Conservation (phyloP, 2,888 invertebrate genomes). For the Busseola fusca region DNA sequence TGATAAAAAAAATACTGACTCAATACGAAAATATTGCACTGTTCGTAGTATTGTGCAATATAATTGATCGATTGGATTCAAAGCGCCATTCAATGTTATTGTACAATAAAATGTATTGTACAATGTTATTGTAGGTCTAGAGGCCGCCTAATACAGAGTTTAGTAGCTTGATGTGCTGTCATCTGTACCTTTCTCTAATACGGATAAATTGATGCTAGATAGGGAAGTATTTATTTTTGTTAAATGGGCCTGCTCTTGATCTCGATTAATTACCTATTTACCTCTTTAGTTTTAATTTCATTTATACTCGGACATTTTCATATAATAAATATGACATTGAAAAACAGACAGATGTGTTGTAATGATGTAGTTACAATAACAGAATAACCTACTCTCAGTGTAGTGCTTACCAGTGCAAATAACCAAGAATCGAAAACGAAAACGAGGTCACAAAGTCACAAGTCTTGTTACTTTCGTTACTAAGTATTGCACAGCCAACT, state of each 20-base stretch:
- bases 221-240: not conserved
- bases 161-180: too few species aligned
- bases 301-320: not conserved
- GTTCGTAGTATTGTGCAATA: too few species aligned
- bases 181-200: constrained; percentile 5
- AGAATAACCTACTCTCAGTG: constrained; percentile 13
- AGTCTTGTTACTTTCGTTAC: constrained; percentile 46
- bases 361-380: not conserved
- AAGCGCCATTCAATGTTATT: too few species aligned
- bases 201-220: not conserved
- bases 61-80: too few species aligned
- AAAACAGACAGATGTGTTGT: not conserved
- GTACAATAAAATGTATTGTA: too few species aligned
- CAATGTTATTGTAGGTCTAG: too few species aligned
- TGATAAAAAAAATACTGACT: too few species aligned
- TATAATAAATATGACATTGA: not conserved
- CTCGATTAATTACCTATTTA: not conserved
- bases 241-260: too few species aligned
- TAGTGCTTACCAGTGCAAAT: constrained; percentile 20
- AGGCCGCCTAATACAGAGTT: too few species aligned
- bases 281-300: not conserved
- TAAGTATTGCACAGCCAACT: constrained; percentile 27
- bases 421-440: constrained; percentile 46
- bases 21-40: too few species aligned
- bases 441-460: constrained; percentile 52